A percentile compares a stretch with the other conserved stretches of the same genome.
These are phyloP conservation scores for Bhutanitis thaidina DNA, from an alignment of 2,888 invertebrate genomes.

Conservation along the genomic window DNA sequence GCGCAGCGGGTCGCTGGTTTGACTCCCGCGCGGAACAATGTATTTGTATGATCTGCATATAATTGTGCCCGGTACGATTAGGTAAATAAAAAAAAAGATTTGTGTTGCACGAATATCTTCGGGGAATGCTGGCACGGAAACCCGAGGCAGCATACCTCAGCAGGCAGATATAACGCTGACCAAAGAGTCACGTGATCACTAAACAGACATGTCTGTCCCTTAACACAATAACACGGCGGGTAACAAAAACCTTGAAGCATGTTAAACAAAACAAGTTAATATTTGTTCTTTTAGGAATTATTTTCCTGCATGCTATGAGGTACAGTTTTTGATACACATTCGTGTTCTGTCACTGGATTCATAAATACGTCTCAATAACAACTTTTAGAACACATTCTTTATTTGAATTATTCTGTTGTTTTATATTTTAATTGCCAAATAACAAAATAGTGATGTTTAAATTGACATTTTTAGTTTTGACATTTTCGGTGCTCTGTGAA, in stretches of 20 bases:
- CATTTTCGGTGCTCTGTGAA: constrained; percentile 31
- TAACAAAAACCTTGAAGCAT: constrained; percentile 33
- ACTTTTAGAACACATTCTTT: too few relatives aligned
- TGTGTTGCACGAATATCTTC: too few relatives aligned
- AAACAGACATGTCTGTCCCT: constrained; percentile 17
- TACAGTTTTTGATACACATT: constrained; percentile 31
- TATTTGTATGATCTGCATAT: too few relatives aligned
- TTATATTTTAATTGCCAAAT: too few relatives aligned
- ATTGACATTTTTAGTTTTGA: constrained; percentile 29
- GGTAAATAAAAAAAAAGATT: too few relatives aligned
- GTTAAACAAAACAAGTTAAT: constrained; percentile 35
- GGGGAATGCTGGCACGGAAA: too few relatives aligned
- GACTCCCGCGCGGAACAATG: too few relatives aligned
- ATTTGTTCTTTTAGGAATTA: constrained; percentile 27
- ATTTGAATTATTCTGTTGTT: too few relatives aligned
- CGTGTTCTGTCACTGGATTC: constrained; percentile 16
- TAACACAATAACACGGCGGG: constrained; percentile 24
- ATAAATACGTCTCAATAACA: constrained; percentile 1
- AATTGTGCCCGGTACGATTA: too few relatives aligned
- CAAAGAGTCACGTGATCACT: not conserved
- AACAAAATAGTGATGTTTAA: constrained; percentile 25
- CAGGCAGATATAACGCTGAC: too few relatives aligned
- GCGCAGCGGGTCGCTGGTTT: too few relatives aligned
- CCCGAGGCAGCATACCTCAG: too few relatives aligned
- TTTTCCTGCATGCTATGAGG: constrained; percentile 8